Evolutionary conservation across 2,888 invertebrate species (phyloP).

Genomic region (Synanthedon myopaeformis): DNA sequence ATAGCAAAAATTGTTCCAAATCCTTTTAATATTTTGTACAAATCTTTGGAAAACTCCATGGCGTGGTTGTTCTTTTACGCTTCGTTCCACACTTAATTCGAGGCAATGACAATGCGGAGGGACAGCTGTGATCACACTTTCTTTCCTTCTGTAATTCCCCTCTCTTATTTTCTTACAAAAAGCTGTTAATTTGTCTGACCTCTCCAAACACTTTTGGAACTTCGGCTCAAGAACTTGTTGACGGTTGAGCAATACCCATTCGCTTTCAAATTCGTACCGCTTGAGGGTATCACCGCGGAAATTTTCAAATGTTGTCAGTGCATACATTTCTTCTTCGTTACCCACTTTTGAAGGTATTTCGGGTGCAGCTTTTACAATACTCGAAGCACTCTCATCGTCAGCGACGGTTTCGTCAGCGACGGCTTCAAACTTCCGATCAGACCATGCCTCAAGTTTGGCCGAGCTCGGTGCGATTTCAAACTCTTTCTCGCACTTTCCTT

Average conservation of each 20-base stretch:
- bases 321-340: constrained; percentile 29
- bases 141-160: constrained; percentile 20
- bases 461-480: constrained; percentile 14
- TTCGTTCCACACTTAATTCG: constrained; percentile 20
- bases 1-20: constrained; percentile 12
- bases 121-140: constrained; percentile 28
- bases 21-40: constrained; percentile 5
- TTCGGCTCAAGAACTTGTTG: constrained; percentile 41
- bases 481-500: constrained; percentile 53
- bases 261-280: constrained; percentile 47
- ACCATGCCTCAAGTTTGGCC: constrained; percentile 17
- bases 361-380: constrained; percentile 10
- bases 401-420: constrained; percentile 1
- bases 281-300: constrained; percentile 40
- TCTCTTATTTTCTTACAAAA: constrained; percentile 31
- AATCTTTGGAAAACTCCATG: constrained; percentile 21
- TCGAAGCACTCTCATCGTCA: background rate
- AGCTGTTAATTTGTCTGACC: constrained; percentile 28
- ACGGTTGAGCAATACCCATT: constrained; percentile 47
- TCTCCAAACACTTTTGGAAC: constrained; percentile 38
- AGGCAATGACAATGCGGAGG: constrained; percentile 49
- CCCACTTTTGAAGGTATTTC: too few relatives aligned
- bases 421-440: constrained; percentile 20
- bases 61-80: constrained; percentile 13
- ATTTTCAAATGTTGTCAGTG: constrained; percentile 49